Evolutionary conservation across 2,888 invertebrate genomes (phyloP).

Genomic region (Hirudinaria manillensis): DNA sequence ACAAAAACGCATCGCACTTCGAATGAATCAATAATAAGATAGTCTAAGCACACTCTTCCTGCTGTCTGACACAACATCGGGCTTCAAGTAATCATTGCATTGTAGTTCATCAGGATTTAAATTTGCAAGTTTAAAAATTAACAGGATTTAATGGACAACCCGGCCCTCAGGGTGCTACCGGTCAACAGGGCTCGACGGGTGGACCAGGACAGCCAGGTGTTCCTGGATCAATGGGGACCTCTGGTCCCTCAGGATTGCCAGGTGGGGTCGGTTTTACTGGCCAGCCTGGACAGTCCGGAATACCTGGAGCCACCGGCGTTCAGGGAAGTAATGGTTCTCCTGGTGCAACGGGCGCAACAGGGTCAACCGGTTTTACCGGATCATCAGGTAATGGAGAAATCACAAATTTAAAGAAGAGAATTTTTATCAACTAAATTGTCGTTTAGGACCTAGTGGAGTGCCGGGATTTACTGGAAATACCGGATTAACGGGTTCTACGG

Average conservation of each 20-base stretch:
- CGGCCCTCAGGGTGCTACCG: conserved; percentile 28
- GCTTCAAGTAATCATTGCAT: not conserved
- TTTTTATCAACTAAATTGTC: not conserved
- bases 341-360: conserved; percentile 30
- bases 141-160: not conserved
- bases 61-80: too few relatives aligned
- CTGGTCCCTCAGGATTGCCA: conserved; percentile 30
- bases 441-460: conserved; percentile 7
- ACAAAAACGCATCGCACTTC: not conserved
- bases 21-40: not conserved
- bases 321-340: conserved; percentile 3
- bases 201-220: conserved; percentile 25
- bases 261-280: conserved; percentile 31
- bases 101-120: not conserved
- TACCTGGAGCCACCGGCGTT: conserved; percentile 21
- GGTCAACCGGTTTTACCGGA: conserved; percentile 20
- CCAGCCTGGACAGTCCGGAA: not conserved
- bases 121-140: not conserved
- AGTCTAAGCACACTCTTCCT: not conserved
- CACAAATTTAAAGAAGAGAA: not conserved
- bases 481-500: conserved; percentile 48
- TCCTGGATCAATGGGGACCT: conserved; percentile 15
- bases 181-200: conserved; percentile 34
- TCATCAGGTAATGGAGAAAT: not conserved
- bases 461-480: conserved; percentile 34